Evolutionary conservation across 1,140 invertebrate species (phyloP), one percentile per base, ranked within the genome.

Genomic region (Dreissena rostriformis): DNA sequence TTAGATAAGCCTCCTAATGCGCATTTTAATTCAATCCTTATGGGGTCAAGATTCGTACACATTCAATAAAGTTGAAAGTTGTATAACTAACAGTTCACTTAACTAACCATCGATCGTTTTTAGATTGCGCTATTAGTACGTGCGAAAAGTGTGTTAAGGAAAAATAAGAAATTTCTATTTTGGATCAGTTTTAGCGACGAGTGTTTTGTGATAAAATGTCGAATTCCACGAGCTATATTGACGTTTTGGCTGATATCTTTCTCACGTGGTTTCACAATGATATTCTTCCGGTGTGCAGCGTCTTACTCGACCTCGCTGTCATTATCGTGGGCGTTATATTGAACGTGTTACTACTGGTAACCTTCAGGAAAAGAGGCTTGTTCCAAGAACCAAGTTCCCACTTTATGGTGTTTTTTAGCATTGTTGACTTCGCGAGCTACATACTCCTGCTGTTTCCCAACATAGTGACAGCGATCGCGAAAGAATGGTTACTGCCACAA

Each of bases 211-310:
- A 29, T 28, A 28, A n/a, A 6, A 73, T 73, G 71, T 29, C 71
- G 49, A 73, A 73, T 73, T 73, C 52, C 17, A 61, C 28, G 73
- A 22, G 10, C 12, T 71, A 63, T 0, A 19, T 82, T 6, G 53
- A 51, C 19, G 39, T 53, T 0, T 22, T 82, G n/a, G 26, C 79
- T 2, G 79, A 82, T 0, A 19, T 57, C 15, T 82, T 82, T 29
- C 71, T 82, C 28, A 65, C 15, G 0, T 82, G 79, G 79, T 57
- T 82, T 24, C 70, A 73, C 5, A 82, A 63, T 29, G 79, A 82
- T 66, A 73, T 82, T 22, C 71, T 82, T 15, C 79, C 79, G 5
- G 70, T 73, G 19, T 82, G 79, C 67, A 72, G 26, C 1, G 79
- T 70, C 66, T 29, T 73, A 10, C 52, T 73, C n/a, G 70, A 82